Percentiles rank a stretch among this genome's conserved stretches.
phyloP scores from a whole-genome alignment of 2,797 vertebrate species.

The Hipposideros larvatus region DNA sequence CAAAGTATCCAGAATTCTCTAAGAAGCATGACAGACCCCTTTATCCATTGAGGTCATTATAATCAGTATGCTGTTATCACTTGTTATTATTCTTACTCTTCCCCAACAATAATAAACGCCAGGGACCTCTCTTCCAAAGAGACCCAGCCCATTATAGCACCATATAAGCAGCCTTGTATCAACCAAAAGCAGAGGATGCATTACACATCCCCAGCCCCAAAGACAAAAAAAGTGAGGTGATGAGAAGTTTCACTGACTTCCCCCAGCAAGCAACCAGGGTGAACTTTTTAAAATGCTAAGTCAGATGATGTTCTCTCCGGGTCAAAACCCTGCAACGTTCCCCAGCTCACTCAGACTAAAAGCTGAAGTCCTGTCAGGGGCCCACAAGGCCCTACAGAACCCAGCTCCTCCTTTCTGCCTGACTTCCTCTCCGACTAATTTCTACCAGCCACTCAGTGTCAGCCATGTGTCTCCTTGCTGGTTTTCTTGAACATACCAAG shows the following conservation, averaged over 20 bases:
- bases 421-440: background rate
- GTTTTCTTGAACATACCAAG: background rate
- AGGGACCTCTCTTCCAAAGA: background rate
- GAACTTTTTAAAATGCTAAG: background rate
- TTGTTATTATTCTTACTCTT: background rate
- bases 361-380: background rate
- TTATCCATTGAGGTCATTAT: background rate
- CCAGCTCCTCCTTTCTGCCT: background rate
- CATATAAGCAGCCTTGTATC: background rate
- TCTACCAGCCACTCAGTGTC: background rate
- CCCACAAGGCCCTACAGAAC: background rate
- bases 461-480: background rate
- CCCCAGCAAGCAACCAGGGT: background rate
- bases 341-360: background rate
- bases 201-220: background rate
- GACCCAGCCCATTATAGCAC: background rate
- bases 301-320: background rate
- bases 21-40: background rate
- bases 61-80: background rate
- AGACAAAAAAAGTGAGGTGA: slow-evolving; percentile 5
- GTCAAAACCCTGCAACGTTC: background rate
- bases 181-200: background rate
- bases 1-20: slow-evolving; percentile 8
- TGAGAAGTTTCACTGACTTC: background rate
- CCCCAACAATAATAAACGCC: background rate